phyloP scores from a whole-genome alignment of 2,113 vertebrate genomes.

The Otolemur garnettii region DNA sequence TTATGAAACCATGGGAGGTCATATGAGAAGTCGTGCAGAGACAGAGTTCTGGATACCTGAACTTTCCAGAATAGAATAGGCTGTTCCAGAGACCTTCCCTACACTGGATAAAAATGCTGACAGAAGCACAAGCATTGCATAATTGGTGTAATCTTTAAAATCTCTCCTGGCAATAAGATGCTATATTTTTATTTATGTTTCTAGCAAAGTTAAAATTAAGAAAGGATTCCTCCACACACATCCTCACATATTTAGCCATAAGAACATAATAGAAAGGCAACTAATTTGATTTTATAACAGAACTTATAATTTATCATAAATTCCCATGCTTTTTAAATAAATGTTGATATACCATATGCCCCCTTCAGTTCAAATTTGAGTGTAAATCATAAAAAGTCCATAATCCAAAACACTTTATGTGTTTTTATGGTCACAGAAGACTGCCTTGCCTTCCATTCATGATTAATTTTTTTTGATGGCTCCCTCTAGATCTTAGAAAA shows the following conservation, averaged over 20 bases:
- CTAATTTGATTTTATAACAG: conserved; percentile 1
- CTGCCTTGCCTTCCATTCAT: conserved; percentile 75
- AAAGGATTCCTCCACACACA: neutral
- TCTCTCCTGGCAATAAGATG: neutral
- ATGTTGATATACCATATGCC: conserved; percentile 73
- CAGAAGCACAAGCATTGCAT: neutral
- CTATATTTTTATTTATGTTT: neutral
- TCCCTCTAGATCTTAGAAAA: conserved; percentile 86
- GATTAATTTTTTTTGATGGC: conserved; percentile 85
- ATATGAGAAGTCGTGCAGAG: neutral
- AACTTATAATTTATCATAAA: conserved; percentile 50
- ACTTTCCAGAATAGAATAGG: neutral
- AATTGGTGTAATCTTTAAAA: neutral
- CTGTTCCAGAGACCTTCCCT: neutral
- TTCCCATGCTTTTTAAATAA: conserved; percentile 77
- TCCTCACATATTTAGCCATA: neutral
- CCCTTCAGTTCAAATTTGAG: conserved; percentile 74
- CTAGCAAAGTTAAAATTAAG: neutral
- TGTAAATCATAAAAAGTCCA: conserved; percentile 82
- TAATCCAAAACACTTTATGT: conserved; percentile 78
- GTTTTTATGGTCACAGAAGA: conserved; percentile 80
- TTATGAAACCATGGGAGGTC: neutral
- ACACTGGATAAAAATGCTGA: neutral
- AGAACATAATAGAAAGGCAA: neutral
- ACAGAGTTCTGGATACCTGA: neutral